phyloP scores from a whole-genome alignment of 2,888 invertebrate species.

The Drosophila barbarae region DNA sequence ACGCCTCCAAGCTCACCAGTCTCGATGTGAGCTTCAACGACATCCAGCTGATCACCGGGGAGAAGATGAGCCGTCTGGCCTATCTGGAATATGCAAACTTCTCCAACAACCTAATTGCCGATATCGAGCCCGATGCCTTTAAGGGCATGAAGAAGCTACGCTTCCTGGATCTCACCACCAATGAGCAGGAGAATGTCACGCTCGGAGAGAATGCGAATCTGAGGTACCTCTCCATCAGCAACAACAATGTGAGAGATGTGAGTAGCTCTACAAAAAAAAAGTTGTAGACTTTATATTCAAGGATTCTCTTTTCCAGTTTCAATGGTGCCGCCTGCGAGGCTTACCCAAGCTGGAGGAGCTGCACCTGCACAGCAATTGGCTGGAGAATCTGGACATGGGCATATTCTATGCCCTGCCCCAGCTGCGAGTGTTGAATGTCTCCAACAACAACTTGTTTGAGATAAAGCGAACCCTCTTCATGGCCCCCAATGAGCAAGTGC shows the following conservation, averaged over 20 bases:
- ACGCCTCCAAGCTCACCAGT: constrained; percentile 46
- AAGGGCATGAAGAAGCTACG: constrained; percentile 51
- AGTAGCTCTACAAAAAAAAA: constrained; percentile 22
- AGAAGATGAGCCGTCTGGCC: constrained; percentile 51
- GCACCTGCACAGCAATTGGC: constrained; percentile 63
- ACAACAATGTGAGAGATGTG: constrained; percentile 72
- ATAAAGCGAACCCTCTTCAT: constrained; percentile 59
- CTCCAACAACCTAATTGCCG: constrained; percentile 68
- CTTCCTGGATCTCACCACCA: constrained; percentile 67
- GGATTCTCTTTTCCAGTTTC: constrained; percentile 50
- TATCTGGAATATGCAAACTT: constrained; percentile 71
- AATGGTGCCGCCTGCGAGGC: constrained; percentile 54
- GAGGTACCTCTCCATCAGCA: constrained; percentile 65
- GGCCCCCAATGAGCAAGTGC: constrained; percentile 46
- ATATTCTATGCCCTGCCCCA: constrained; percentile 63
- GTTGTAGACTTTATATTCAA: accelerated
- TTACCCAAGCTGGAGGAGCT: constrained; percentile 63
- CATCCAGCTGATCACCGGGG: constrained; percentile 49
- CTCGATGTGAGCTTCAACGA: constrained; percentile 75
- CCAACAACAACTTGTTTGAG: constrained; percentile 66
- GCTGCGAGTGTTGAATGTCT: constrained; percentile 67
- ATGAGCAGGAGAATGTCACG: constrained; percentile 64
- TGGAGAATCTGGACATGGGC: constrained; percentile 64
- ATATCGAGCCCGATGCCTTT: constrained; percentile 60
- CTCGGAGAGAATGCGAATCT: constrained; percentile 62